phyloP scores from a whole-genome alignment of 2,888 invertebrate species.

The Linnaemya vulpina region DNA sequence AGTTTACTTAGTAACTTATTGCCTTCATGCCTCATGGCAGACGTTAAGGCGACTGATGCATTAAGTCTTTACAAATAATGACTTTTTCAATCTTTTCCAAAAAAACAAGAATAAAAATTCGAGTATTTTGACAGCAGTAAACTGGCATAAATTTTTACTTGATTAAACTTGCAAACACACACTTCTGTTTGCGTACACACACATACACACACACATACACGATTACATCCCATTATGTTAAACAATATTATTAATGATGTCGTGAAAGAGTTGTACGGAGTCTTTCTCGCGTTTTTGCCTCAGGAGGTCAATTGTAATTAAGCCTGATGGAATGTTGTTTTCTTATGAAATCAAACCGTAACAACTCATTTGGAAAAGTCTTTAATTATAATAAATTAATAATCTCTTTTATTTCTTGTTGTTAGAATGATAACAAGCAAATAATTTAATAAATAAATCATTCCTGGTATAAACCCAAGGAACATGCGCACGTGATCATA shows the following conservation, averaged over 20 bases:
- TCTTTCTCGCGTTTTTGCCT: slow-evolving; percentile 12
- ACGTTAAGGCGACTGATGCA: slow-evolving; percentile 52
- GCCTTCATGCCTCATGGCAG: slow-evolving; percentile 23
- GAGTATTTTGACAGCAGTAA: slow-evolving; percentile 54
- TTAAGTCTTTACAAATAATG: slow-evolving; percentile 39
- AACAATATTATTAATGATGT: slow-evolving; percentile 66
- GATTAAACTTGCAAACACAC: slow-evolving; percentile 52
- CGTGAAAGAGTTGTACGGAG: slow-evolving; percentile 38
- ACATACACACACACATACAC: background rate
- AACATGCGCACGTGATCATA: background rate
- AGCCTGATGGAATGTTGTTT: slow-evolving; percentile 31
- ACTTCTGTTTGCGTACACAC: too few species aligned
- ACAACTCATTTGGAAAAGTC: slow-evolving; percentile 55
- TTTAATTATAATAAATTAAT: slow-evolving; percentile 18
- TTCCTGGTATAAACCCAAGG: background rate
- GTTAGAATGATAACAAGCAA: background rate
- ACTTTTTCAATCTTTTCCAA: slow-evolving; percentile 31
- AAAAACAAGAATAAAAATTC: background rate
- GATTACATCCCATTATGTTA: slow-evolving; percentile 27
- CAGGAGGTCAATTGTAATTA: slow-evolving; percentile 61
- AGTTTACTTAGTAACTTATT: slow-evolving; percentile 14
- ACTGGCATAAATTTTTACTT: slow-evolving; percentile 43
- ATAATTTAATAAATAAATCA: too few species aligned
- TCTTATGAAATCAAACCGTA: slow-evolving; percentile 1
- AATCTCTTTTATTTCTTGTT: background rate